A percentile compares a stretch with the other conserved stretches of the same genome.
These are phyloP conservation scores for Theretra japonica DNA, from an alignment of 2,888 invertebrate genomes.

Conservation along the genomic window DNA sequence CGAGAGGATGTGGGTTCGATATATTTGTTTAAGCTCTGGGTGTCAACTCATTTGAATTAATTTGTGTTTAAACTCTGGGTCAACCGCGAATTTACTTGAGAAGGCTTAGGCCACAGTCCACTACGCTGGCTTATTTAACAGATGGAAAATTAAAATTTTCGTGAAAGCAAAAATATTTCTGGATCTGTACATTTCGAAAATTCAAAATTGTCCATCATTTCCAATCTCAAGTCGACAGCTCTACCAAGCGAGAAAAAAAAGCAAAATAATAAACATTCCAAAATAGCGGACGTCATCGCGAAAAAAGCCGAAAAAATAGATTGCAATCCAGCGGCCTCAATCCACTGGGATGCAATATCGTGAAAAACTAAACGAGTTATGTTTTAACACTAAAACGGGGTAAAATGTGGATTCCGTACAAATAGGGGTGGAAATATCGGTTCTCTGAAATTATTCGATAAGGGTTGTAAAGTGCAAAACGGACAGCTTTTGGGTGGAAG, in stretches of 20 bases:
- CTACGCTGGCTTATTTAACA: too few relatives aligned
- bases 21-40: too few relatives aligned
- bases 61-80: too few relatives aligned
- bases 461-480: conserved; percentile 19
- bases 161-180: too few relatives aligned
- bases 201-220: not conserved
- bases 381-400: not conserved
- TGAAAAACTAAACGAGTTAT: conserved; percentile 4
- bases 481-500: not conserved
- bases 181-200: too few relatives aligned
- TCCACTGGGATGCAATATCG: conserved; percentile 2
- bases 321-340: not conserved
- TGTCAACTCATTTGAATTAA: too few relatives aligned
- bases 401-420: not conserved
- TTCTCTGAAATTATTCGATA: conserved; percentile 13
- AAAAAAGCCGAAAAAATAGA: not conserved
- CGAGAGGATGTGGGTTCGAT: too few relatives aligned
- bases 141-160: too few relatives aligned
- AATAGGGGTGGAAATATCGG: not conserved
- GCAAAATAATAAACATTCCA: not conserved
- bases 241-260: not conserved
- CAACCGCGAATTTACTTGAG: too few relatives aligned
- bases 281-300: conserved; percentile 6
- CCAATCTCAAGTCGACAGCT: not conserved
- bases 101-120: too few relatives aligned